phyloP scores from a whole-genome alignment of 1,140 invertebrate genomes.

The Streblospio benedicti region DNA sequence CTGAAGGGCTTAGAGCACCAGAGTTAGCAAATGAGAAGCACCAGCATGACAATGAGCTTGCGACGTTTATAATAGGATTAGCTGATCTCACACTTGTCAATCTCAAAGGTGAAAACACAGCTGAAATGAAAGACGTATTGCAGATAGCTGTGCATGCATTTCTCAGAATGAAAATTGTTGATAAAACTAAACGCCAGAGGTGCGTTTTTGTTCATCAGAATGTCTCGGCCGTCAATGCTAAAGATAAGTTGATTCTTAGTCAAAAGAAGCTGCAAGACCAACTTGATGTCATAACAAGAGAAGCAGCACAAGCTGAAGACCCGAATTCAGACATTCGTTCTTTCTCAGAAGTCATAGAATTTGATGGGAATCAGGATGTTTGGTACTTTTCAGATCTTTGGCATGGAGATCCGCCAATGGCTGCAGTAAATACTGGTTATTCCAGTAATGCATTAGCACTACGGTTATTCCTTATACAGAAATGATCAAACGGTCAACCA shows the following conservation, averaged over 20 bases:
- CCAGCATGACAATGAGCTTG: no score
- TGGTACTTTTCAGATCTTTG: constrained; percentile 3
- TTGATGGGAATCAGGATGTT: neutral
- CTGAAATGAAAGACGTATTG: constrained; percentile 12
- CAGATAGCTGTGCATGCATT: no score
- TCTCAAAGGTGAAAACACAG: constrained; percentile 5
- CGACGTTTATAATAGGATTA: no score
- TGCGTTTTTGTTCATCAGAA: constrained; percentile 8
- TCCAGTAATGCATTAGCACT: no score
- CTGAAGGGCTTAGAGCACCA: constrained; percentile 7
- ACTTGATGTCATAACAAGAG: neutral
- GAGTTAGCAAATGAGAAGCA: neutral
- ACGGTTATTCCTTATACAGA: no score
- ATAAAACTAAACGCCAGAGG: no score
- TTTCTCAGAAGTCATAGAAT: constrained; percentile 1
- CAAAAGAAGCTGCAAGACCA: neutral
- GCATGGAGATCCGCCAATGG: neutral
- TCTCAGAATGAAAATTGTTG: constrained; percentile 1
- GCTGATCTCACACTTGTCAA: no score
- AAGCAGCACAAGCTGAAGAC: neutral
- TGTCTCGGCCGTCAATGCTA: neutral
- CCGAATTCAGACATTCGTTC: neutral
- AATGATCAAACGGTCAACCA: no score
- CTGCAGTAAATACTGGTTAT: neutral
- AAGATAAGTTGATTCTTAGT: neutral